Percentiles rank a stretch among this genome's conserved stretches.
These are phyloP conservation scores for Cerastoderma edule DNA, from an alignment of 2,888 invertebrate species.

Conservation along the genomic window DNA sequence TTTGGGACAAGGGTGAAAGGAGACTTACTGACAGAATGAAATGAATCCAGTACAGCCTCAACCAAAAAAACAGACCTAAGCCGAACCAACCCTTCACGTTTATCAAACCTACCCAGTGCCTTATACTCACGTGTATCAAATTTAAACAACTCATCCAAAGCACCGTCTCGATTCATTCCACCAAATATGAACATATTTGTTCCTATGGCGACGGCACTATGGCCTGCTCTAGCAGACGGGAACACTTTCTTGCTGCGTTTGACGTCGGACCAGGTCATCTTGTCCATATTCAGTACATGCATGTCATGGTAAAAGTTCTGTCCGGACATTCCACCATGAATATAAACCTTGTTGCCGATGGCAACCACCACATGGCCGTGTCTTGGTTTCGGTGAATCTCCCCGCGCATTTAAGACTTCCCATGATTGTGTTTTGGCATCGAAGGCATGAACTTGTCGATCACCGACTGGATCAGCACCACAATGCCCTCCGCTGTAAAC, in stretches of 20 bases:
- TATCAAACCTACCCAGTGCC: background rate
- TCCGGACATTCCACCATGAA: constrained; percentile 83
- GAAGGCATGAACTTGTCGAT: constrained; percentile 80
- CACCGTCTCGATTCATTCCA: constrained; percentile 82
- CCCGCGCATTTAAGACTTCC: constrained; percentile 74
- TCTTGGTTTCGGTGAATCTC: constrained; percentile 81
- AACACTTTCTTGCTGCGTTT: constrained; percentile 75
- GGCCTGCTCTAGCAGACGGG: constrained; percentile 81
- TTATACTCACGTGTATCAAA: constrained; percentile 77
- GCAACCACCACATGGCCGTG: constrained; percentile 82
- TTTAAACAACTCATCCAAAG: constrained; percentile 81
- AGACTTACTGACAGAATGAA: no score
- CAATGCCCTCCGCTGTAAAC: constrained; percentile 82
- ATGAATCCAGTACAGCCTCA: no score
- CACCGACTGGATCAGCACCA: constrained; percentile 81
- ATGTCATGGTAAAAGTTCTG: constrained; percentile 82
- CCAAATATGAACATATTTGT: constrained; percentile 81
- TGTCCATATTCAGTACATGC: constrained; percentile 80
- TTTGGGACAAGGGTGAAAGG: no score
- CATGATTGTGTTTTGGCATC: constrained; percentile 75
- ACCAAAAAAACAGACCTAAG: background rate
- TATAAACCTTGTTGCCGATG: constrained; percentile 74
- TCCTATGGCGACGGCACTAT: constrained; percentile 75
- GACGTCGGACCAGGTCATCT: constrained; percentile 75
- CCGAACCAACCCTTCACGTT: background rate